phyloP scores from a whole-genome alignment of 2,888 invertebrate genomes.

The Latrodectus elegans region DNA sequence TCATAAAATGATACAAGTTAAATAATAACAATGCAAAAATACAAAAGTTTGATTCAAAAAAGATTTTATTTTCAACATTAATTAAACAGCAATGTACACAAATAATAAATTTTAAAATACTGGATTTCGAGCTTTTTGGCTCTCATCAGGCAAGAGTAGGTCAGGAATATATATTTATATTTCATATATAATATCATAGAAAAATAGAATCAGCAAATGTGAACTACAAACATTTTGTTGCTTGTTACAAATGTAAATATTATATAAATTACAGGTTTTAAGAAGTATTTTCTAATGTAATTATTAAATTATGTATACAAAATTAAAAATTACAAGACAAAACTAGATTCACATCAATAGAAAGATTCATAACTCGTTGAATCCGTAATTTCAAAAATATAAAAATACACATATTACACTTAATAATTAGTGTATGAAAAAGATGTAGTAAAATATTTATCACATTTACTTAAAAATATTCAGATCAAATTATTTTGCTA shows the following conservation, averaged over 20 bases:
- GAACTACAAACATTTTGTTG: not conserved
- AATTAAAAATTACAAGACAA: not conserved
- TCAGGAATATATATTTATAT: slow-evolving; percentile 33
- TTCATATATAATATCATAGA: not conserved
- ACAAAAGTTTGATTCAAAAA: not conserved
- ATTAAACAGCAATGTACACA: not conserved
- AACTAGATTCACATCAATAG: not conserved
- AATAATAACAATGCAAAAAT: not conserved
- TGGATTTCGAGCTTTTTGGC: slow-evolving; percentile 65
- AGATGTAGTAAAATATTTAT: no score
- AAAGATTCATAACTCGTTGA: not conserved
- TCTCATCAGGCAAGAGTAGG: slow-evolving; percentile 62
- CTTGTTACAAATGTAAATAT: not conserved
- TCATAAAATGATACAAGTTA: no score
- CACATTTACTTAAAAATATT: no score
- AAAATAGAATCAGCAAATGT: slow-evolving; percentile 8
- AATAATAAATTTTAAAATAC: slow-evolving; percentile 9
- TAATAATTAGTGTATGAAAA: no score
- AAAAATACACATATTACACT: no score
- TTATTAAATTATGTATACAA: not conserved
- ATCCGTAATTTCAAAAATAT: no score
- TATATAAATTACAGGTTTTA: not conserved
- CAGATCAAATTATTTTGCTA: no score
- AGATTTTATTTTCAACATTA: slow-evolving; percentile 4
- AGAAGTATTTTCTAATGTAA: not conserved